Base-by-base conservation (phyloP, 2,888 invertebrate genomes). In the Sphaerophoria taeniata region DNA sequence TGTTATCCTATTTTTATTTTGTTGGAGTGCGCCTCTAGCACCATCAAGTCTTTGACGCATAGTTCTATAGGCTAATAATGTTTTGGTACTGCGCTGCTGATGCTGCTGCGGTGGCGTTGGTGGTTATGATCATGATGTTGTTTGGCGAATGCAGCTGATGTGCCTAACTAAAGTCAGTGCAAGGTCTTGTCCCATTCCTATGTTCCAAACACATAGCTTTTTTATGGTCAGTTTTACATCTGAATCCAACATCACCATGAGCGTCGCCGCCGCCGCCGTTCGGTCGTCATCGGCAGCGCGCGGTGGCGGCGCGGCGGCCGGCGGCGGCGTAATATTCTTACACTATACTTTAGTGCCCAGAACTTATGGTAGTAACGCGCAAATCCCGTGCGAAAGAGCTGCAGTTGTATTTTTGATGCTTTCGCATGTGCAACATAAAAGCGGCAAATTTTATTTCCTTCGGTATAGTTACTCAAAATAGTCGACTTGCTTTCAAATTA, bases 321-420 rank as follows among this genome's bases (percentile, higher is more conserved):
- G n/a, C 14, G 33, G 43, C n/a, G 43, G 11, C 14, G 36, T 58
- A 7, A 55, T 45, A 24, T 49, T 70, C 36, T 55, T 53, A 45
- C 24, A 24, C 24, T 24, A 24, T 24, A 31, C 45, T 39, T 56
- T n/a, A 61, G 61, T 71, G 65, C 58, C 72, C 83, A 63, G 73
- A 85, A 73, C 73, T 69, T 56, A 76, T 72, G 70, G 53, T 69
- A 71, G 75, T 69, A 76, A 45, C 72, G 74, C 60, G 75, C 56
- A 67, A 79, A 79, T 84, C 75, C 75, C 73, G 71, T 76, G 85
- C 76, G 69, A 73, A 76, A 58, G 76, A 63, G 69, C 67, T 72
- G 76, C 81, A 85, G 81, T 81, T 76, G 80, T 72, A 81, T 85
- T 81, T 85, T 76, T 76, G 76, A 81, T 63, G 80, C 70, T 76